These are phyloP conservation scores for Sorex maritimensis DNA, from an alignment of 2,797 vertebrate species.

Conservation along the genomic window DNA sequence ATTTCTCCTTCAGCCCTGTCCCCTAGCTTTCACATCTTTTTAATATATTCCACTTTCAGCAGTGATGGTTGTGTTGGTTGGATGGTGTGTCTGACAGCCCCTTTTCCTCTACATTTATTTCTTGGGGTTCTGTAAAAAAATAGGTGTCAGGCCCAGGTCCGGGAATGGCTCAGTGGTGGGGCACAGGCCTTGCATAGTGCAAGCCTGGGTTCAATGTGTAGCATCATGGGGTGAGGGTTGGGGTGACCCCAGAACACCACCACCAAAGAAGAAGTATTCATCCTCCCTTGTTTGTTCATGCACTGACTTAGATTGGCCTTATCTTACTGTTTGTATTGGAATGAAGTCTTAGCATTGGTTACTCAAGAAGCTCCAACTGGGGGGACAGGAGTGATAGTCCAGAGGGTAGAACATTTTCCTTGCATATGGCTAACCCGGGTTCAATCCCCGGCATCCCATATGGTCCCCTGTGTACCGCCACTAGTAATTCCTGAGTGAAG, in stretches of 20 bases:
- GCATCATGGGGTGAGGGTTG: too few relatives aligned
- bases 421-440: too few relatives aligned
- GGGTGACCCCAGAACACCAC: too few relatives aligned
- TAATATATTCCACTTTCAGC: neutral
- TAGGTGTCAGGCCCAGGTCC: too few relatives aligned
- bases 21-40: neutral
- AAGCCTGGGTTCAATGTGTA: too few relatives aligned
- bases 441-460: too few relatives aligned
- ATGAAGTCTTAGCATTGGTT: neutral
- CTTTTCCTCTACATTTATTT: neutral
- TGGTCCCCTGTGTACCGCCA: too few relatives aligned
- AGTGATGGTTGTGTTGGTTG: neutral
- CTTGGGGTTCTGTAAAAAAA: neutral
- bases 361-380: neutral
- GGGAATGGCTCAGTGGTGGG: too few relatives aligned
- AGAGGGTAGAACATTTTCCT: too few relatives aligned
- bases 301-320: neutral
- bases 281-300: neutral
- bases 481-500: too few relatives aligned
- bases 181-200: too few relatives aligned
- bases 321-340: conserved; percentile 5
- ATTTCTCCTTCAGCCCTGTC: neutral
- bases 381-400: too few relatives aligned
- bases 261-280: neutral
- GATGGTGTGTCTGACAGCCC: neutral